These are phyloP conservation scores for Hydrozoanthus tunicans DNA, from an alignment of 64 coral and sea anemone genomes.

Conservation along the genomic window DNA sequence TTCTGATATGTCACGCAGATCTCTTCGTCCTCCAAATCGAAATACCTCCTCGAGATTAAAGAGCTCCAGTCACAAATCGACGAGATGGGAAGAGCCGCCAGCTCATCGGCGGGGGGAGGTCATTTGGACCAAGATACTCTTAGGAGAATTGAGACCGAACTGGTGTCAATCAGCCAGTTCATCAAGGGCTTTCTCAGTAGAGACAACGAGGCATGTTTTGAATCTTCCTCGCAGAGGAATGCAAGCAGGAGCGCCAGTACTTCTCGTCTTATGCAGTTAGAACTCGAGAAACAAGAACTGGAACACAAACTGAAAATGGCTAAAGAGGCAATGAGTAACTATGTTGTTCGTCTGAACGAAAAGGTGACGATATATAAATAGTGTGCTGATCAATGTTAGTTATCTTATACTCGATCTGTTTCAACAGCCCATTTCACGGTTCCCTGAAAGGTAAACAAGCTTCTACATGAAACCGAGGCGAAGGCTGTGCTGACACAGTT, in stretches of 20 bases:
- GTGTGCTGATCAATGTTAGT: background rate
- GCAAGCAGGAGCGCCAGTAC: conserved; percentile 29
- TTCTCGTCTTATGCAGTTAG: conserved; percentile 54
- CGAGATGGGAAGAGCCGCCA: conserved; percentile 56
- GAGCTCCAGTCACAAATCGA: conserved; percentile 64
- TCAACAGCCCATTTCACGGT: background rate
- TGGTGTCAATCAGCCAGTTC: conserved; percentile 68
- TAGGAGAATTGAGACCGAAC: conserved; percentile 80
- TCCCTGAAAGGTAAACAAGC: no score
- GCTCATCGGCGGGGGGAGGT: background rate
- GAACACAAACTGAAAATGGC: conserved; percentile 81
- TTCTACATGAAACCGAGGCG: no score
- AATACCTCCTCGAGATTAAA: conserved; percentile 56
- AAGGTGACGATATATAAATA: conserved; percentile 46
- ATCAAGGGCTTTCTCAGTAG: conserved; percentile 69
- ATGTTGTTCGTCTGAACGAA: conserved; percentile 72
- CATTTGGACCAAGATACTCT: conserved; percentile 66
- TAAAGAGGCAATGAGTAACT: conserved; percentile 82
- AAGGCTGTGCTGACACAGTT: no score
- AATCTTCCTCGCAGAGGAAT: conserved; percentile 23
- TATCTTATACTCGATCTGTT: background rate
- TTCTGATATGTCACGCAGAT: background rate
- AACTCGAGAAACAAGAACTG: conserved; percentile 80
- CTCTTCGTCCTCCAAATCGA: conserved; percentile 43
- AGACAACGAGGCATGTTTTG: conserved; percentile 8